A percentile compares a stretch with the other conserved stretches of the same genome.
Evolutionary conservation across 2,113 vertebrate species (phyloP).

Genomic region (Nestor notabilis): DNA sequence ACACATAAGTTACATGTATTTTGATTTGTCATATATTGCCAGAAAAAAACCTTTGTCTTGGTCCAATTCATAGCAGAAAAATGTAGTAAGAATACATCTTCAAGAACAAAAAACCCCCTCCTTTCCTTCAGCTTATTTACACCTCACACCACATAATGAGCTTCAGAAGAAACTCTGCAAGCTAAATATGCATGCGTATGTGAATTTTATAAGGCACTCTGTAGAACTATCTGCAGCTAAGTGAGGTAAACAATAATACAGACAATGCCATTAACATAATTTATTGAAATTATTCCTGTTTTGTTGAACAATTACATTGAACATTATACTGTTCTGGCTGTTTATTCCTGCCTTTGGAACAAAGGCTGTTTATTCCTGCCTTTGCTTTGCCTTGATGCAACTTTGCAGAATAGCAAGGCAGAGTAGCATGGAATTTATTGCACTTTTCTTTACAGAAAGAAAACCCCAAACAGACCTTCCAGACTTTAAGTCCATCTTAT

Average conservation of each 20-base stretch:
- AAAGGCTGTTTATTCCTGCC: neutral
- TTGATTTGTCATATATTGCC: neutral
- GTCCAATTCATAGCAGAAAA: neutral
- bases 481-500: neutral
- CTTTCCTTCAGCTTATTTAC: neutral
- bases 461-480: neutral
- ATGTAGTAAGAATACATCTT: neutral
- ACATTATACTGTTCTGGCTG: neutral
- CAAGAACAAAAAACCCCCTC: neutral
- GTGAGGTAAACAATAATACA: neutral
- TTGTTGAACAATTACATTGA: neutral
- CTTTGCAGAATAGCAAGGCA: neutral
- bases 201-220: neutral
- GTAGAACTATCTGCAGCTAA: neutral
- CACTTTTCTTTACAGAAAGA: neutral
- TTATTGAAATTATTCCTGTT: neutral
- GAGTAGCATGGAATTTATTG: neutral
- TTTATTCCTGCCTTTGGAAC: neutral
- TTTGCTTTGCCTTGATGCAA: neutral
- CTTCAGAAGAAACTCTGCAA: neutral
- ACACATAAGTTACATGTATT: neutral
- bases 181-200: neutral
- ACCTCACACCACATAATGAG: neutral
- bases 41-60: neutral
- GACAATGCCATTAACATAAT: neutral